Evolutionary conservation across 1,140 invertebrate species (phyloP).

Genomic region (Laodelphax striatellus): DNA sequence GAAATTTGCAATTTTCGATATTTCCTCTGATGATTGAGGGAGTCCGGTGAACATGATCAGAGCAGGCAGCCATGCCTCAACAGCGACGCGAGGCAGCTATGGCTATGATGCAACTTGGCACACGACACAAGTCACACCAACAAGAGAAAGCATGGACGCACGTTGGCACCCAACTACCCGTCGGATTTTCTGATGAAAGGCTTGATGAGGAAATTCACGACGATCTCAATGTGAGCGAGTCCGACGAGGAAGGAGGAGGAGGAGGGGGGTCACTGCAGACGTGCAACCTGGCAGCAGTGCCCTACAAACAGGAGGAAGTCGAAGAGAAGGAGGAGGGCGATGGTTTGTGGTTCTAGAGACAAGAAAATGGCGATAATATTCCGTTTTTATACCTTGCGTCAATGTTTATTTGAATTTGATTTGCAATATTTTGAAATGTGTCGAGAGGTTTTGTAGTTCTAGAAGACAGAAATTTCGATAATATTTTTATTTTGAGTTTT

Average conservation of each 20-base stretch:
- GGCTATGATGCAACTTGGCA: conserved; percentile 73
- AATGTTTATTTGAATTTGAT: too few relatives aligned
- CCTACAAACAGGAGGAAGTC: conserved; percentile 27
- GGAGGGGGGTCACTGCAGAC: too few relatives aligned
- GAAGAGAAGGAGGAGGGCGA: conserved; percentile 35
- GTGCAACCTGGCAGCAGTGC: too few relatives aligned
- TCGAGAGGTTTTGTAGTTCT: too few relatives aligned
- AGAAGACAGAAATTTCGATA: too few relatives aligned
- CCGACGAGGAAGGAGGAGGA: conserved; percentile 52
- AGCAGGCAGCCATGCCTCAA: conserved; percentile 50
- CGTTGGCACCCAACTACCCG: conserved; percentile 75
- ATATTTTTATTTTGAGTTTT: too few relatives aligned
- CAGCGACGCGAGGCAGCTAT: conserved; percentile 70
- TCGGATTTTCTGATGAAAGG: conserved; percentile 62
- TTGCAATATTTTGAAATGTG: too few relatives aligned
- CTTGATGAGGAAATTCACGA: conserved; percentile 43
- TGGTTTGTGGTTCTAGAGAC: conserved; percentile 42
- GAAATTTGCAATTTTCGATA: conserved; percentile 8
- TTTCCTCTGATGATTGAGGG: conserved; percentile 27
- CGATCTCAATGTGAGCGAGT: conserved; percentile 68
- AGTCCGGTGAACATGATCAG: too few relatives aligned
- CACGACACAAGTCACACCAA: too few relatives aligned
- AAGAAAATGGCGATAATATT: too few relatives aligned
- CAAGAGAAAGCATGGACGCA: conserved; percentile 65
- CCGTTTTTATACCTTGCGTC: too few relatives aligned